Conservation (phyloP, 1,140 invertebrate genomes). For the Sycophila sp. region DNA sequence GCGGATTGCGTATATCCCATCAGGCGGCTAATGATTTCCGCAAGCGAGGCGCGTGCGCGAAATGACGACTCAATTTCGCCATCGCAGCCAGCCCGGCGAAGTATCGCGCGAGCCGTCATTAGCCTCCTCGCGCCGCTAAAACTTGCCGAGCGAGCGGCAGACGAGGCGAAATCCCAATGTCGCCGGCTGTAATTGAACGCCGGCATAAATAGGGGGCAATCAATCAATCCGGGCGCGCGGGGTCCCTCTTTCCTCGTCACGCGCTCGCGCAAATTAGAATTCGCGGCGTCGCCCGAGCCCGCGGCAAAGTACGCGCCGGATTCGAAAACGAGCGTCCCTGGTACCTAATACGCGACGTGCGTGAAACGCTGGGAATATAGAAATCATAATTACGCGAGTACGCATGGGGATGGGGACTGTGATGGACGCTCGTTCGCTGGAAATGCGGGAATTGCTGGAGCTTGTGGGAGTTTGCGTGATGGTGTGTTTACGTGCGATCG, state of each 20-base stretch:
- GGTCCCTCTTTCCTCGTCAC: neutral
- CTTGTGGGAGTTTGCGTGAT: too few relatives aligned
- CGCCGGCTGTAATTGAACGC: neutral
- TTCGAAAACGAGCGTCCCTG: neutral
- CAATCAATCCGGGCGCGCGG: slow-evolving; percentile 2
- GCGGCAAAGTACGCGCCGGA: neutral
- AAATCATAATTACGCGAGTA: neutral
- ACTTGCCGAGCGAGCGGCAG: neutral
- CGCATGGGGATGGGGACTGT: neutral
- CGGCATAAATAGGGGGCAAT: slow-evolving; percentile 27
- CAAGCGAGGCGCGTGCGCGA: too few relatives aligned
- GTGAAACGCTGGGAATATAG: neutral
- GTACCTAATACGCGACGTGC: neutral
- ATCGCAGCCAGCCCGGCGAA: too few relatives aligned
- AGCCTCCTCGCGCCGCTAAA: neutral
- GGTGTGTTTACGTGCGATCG: too few relatives aligned
- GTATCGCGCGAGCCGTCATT: too few relatives aligned
- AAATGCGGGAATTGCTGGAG: neutral
- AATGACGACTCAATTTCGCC: too few relatives aligned
- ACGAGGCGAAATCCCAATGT: too few relatives aligned
- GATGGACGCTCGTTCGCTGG: neutral
- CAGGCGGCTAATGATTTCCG: too few relatives aligned
- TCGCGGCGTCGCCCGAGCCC: neutral
- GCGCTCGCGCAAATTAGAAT: slow-evolving; percentile 31
- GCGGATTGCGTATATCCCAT: too few relatives aligned